Evolutionary conservation across 2,797 vertebrate species (phyloP).

Genomic region (Heteromormyrus szaboi): DNA sequence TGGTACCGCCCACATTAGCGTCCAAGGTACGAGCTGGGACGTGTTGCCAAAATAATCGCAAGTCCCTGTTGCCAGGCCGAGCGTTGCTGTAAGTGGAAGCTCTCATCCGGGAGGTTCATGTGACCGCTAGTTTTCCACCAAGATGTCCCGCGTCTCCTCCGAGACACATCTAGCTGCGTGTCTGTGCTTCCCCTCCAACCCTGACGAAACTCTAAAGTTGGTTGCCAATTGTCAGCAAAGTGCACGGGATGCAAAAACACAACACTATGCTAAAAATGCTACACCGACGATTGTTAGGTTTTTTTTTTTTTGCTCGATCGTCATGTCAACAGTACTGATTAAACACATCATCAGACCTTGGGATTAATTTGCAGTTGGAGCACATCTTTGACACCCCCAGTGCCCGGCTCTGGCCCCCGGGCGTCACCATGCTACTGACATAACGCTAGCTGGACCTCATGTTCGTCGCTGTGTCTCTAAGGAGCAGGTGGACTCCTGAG

Average conservation of each 20-base stretch:
- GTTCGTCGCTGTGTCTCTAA: background rate
- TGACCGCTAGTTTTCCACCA: slow-evolving; percentile 27
- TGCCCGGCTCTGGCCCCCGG: background rate
- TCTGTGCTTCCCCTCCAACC: slow-evolving; percentile 15
- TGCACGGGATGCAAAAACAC: background rate
- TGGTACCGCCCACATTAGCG: slow-evolving; percentile 47
- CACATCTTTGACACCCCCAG: background rate
- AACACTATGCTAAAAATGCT: background rate
- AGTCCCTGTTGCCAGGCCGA: slow-evolving; percentile 29
- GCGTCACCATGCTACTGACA: background rate
- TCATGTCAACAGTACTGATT: background rate
- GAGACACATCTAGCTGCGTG: slow-evolving; percentile 16
- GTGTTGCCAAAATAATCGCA: background rate
- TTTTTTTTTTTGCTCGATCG: background rate
- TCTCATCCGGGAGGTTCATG: slow-evolving; percentile 22
- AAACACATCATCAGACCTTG: background rate
- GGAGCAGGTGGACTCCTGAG: background rate
- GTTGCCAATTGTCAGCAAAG: background rate
- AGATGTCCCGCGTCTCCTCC: slow-evolving; percentile 12
- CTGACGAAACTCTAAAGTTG: background rate
- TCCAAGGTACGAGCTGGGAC: slow-evolving; percentile 29
- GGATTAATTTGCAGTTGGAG: background rate
- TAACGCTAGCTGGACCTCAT: background rate
- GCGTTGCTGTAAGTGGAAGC: slow-evolving; percentile 16
- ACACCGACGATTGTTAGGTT: background rate